Evolutionary conservation across 2,113 vertebrate genomes (phyloP).

Genomic region (Anoura caudifer): DNA sequence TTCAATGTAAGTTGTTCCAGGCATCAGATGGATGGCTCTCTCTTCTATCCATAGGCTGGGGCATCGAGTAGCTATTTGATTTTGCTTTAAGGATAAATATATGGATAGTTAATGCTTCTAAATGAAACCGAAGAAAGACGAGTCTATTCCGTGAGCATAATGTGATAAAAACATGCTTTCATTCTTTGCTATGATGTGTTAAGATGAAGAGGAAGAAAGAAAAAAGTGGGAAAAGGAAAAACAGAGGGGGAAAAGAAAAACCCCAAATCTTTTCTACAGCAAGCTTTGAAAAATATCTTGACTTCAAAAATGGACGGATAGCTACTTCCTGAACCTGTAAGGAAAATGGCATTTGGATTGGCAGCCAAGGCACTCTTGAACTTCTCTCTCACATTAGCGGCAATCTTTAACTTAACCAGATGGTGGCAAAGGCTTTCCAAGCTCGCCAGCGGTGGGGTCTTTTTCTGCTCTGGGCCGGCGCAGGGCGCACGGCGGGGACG

Average conservation of each 20-base stretch:
- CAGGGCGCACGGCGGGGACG: constrained; percentile 76
- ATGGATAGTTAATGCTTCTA: not conserved
- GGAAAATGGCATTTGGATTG: not conserved
- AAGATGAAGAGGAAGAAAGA: not conserved
- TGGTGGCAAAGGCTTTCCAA: constrained; percentile 14
- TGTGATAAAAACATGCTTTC: not conserved
- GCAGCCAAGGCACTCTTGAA: not conserved
- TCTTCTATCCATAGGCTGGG: not conserved
- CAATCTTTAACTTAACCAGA: not conserved
- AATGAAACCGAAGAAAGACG: not conserved
- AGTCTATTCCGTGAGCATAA: not conserved
- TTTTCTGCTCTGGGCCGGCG: constrained; percentile 74
- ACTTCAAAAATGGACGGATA: no score
- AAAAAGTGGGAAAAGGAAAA: not conserved
- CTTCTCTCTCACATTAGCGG: not conserved
- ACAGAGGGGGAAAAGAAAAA: not conserved
- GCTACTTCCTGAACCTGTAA: not conserved
- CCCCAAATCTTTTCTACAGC: not conserved
- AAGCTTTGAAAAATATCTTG: not conserved
- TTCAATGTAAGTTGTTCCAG: constrained; percentile 54
- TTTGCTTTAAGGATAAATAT: not conserved
- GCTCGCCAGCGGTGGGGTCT: constrained; percentile 41
- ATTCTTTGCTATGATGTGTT: not conserved
- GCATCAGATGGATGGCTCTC: constrained; percentile 43
- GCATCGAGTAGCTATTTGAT: not conserved